Conservation (phyloP, 2,113 vertebrate species). For the Lasiurus cinereus region DNA sequence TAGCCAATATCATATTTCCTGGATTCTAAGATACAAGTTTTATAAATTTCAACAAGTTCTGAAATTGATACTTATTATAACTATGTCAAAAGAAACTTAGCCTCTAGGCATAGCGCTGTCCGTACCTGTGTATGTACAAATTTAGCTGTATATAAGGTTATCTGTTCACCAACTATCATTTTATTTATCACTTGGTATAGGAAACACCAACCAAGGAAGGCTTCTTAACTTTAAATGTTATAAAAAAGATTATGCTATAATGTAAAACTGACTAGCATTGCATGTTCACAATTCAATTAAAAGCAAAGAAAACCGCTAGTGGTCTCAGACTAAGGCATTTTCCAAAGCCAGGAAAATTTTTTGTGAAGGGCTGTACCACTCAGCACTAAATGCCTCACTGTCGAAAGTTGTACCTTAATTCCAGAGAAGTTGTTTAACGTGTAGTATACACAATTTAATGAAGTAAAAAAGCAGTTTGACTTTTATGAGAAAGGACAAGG, state of each 20-base stretch:
- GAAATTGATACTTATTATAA: background rate
- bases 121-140: slow-evolving; percentile 4
- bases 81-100: slow-evolving; percentile 51
- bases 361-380: background rate
- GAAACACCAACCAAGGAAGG: slow-evolving; percentile 29
- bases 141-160: background rate
- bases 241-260: slow-evolving; percentile 21
- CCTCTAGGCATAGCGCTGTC: background rate
- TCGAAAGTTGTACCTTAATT: background rate
- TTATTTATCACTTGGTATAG: background rate
- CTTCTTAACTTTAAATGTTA: slow-evolving; percentile 46
- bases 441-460: background rate
- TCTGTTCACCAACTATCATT: background rate
- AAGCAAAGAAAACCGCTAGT: slow-evolving; percentile 34
- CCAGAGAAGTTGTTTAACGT: slow-evolving; percentile 27
- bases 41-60: slow-evolving; percentile 63
- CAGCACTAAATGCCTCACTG: background rate
- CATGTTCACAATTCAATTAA: background rate
- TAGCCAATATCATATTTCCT: slow-evolving; percentile 60
- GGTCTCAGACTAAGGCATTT: background rate
- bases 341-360: slow-evolving; percentile 27
- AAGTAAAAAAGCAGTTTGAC: slow-evolving; percentile 18
- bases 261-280: background rate
- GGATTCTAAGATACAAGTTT: slow-evolving; percentile 70
- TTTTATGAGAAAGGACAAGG: slow-evolving; percentile 51